Conservation (phyloP, 2,113 vertebrate genomes). For the Lycaon pictus region DNA sequence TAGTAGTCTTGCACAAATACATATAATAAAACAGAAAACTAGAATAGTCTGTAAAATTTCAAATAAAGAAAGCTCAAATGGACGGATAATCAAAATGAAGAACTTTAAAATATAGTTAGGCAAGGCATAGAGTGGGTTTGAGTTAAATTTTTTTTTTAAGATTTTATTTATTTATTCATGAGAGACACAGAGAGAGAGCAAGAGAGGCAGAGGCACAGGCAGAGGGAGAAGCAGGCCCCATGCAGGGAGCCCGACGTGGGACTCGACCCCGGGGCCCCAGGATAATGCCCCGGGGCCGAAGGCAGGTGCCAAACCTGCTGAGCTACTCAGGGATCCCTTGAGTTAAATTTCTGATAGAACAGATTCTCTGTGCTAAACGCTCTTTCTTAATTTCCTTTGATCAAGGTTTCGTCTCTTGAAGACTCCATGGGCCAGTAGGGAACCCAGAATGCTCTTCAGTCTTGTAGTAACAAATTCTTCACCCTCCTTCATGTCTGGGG, state of each 20-base stretch:
- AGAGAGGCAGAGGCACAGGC: too few relatives aligned
- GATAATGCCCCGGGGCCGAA: too few relatives aligned
- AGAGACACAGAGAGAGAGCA: too few relatives aligned
- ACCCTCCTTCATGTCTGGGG: background rate
- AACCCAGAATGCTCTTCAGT: too few relatives aligned
- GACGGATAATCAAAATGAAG: background rate
- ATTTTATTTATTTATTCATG: too few relatives aligned
- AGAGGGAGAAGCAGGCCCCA: too few relatives aligned
- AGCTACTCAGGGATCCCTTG: too few relatives aligned
- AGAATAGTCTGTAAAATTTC: background rate
- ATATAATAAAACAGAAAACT: background rate
- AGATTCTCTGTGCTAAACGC: background rate
- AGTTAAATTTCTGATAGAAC: background rate
- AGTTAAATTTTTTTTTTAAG: background rate
- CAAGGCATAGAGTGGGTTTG: background rate
- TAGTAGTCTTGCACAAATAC: background rate
- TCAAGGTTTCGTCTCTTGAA: background rate
- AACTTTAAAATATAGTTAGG: background rate
- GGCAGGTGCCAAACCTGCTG: too few relatives aligned
- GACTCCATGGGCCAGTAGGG: too few relatives aligned
- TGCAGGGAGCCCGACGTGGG: too few relatives aligned
- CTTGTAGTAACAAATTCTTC: background rate
- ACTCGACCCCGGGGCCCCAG: too few relatives aligned
- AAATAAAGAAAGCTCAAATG: background rate
- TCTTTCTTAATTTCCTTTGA: background rate